These are phyloP conservation scores for Mugil cephalus DNA, from an alignment of 2,113 vertebrate genomes.

Conservation along the genomic window DNA sequence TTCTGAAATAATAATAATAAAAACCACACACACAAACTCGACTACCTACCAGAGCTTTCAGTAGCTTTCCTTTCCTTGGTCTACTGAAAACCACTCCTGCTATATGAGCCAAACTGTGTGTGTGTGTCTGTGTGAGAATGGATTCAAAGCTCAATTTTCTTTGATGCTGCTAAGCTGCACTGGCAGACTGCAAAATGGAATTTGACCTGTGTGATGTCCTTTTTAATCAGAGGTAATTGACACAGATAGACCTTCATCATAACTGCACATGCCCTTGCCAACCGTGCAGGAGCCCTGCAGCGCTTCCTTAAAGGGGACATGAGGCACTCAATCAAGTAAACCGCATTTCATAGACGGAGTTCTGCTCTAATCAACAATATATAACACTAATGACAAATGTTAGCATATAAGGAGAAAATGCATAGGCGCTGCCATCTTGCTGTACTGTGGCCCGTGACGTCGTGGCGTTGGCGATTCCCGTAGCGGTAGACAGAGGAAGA, in stretches of 20 bases:
- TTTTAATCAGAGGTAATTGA: conserved; percentile 74
- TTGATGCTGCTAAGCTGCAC: conserved; percentile 42
- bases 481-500: too few relatives aligned
- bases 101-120: conserved; percentile 1
- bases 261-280: conserved; percentile 48
- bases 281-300: conserved; percentile 18
- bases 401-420: too few relatives aligned
- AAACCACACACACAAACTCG: background rate
- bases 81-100: background rate
- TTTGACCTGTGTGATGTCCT: conserved; percentile 66
- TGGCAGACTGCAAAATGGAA: conserved; percentile 53
- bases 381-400: too few relatives aligned
- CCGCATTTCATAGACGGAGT: too few relatives aligned
- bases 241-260: conserved; percentile 63
- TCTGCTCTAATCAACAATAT: too few relatives aligned
- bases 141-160: conserved; percentile 44
- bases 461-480: too few relatives aligned
- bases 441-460: too few relatives aligned
- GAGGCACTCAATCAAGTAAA: too few relatives aligned
- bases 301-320: too few relatives aligned
- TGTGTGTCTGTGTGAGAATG: conserved; percentile 8
- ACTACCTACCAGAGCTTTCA: background rate
- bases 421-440: too few relatives aligned
- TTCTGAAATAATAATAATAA: background rate
- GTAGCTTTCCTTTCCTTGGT: conserved; percentile 5